These are phyloP conservation scores for Acanthosepion lycidas DNA, from an alignment of 2,888 invertebrate species.

Conservation along the genomic window DNA sequence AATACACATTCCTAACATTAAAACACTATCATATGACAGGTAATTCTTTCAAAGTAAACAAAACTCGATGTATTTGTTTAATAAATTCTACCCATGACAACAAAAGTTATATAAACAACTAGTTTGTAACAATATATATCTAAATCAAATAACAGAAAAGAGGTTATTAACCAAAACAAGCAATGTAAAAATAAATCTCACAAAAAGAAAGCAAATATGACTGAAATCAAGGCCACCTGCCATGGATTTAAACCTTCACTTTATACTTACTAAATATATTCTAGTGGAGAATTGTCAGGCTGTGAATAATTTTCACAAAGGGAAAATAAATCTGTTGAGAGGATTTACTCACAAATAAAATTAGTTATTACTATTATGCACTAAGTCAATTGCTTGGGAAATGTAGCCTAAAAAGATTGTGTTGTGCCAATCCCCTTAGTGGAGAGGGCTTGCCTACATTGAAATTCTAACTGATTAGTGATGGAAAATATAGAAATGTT, in stretches of 20 bases:
- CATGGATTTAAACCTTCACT: neutral
- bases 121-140: too few species aligned
- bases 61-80: too few species aligned
- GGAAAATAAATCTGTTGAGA: neutral
- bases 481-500: too few species aligned
- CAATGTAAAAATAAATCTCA: neutral
- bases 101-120: too few species aligned
- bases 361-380: neutral
- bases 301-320: neutral
- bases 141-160: neutral
- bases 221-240: neutral
- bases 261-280: neutral
- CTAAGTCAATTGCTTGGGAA: neutral
- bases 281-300: neutral
- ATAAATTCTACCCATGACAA: too few species aligned
- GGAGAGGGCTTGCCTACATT: too few species aligned
- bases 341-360: neutral
- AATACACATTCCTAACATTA: too few species aligned
- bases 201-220: neutral
- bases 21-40: too few species aligned
- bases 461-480: too few species aligned
- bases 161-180: neutral
- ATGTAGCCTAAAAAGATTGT: neutral
- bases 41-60: too few species aligned
- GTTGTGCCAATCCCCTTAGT: neutral